Conservation (phyloP, 2,113 vertebrate genomes). For the Gasterosteus nipponicus region DNA sequence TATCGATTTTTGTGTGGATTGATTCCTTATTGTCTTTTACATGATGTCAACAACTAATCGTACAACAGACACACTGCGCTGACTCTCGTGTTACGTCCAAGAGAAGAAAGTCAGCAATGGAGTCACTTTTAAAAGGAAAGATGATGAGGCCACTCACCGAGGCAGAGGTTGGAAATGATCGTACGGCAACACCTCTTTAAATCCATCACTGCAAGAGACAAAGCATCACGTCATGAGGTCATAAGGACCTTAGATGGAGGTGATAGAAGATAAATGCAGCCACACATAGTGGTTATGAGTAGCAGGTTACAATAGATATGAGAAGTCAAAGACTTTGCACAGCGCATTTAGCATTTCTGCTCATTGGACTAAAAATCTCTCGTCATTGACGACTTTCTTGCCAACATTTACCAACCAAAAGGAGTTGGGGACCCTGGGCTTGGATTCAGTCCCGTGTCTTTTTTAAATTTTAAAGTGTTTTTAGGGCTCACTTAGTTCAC, state of each 20-base stretch:
- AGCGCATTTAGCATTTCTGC: constrained; percentile 6
- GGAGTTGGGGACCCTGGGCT: too few species aligned
- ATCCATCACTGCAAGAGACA: constrained; percentile 88
- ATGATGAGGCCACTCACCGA: constrained; percentile 82
- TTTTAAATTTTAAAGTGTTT: too few species aligned
- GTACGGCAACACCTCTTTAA: constrained; percentile 96
- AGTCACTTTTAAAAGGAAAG: neutral
- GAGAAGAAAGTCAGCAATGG: neutral
- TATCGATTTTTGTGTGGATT: neutral
- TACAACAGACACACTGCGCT: neutral
- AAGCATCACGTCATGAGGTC: neutral
- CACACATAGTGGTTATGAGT: neutral
- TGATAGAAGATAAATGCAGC: neutral
- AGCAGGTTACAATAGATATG: neutral
- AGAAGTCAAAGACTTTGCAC: neutral
- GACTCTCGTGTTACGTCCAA: neutral
- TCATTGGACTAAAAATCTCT: neutral
- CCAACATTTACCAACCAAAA: too few species aligned
- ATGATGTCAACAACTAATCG: neutral
- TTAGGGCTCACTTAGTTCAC: too few species aligned
- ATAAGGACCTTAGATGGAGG: neutral
- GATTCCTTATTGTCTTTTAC: neutral
- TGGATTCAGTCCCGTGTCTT: neutral
- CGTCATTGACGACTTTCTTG: neutral
- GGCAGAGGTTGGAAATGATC: constrained; percentile 96